Base-by-base conservation (phyloP, 1,140 invertebrate genomes). In the Zaprionus ornatus region DNA sequence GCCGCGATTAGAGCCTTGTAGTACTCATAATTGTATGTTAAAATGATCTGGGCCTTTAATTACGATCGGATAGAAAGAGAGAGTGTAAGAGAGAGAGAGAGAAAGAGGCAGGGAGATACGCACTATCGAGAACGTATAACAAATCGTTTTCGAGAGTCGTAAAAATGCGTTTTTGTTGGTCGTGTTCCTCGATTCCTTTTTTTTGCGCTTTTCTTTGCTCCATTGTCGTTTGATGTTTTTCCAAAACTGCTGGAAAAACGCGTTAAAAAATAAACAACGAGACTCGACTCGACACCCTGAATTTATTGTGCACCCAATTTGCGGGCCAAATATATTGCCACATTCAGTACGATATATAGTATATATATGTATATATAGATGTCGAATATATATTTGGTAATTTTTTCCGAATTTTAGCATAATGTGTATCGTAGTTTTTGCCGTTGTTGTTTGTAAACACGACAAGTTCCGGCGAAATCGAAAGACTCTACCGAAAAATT, bases 141-240 rank as follows among this genome's bases (percentile, higher is more conserved):
- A 88, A 84, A 88, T 74, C 71, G 65, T 74, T 74, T 45, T 50
- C 50, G 56, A 42, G 40, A 61, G 75, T 80, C 80, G 59, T 88
- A 88, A 87, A 87, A 77, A 75, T 71, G 12, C 63, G 71, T 87
- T 78, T 88, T 86, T 84, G 77, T 82, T 61, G 55, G 13, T 40
- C 2, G 37, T 40, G 13, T 15, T 40, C 35, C 35, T 37, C 29
- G 9, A 9, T 29, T 42, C 61, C 56, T 52, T 64, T 57, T 61
- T 65, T 65, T 67, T 65, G n/a, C 57, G 48, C 15, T 67, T 72
- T 74, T 62, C 37, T 19, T 50, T 17, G 10, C 23, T 29, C 27
- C 72, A 70, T 88, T 86, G 83, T 87, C 84, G 84, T 87, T 87
- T 87, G 84, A 87, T 87, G 84, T 88, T 87, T 84, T 74, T 80